Conservation (phyloP, 2,113 vertebrate genomes). For the Sapayoa aenigma region DNA sequence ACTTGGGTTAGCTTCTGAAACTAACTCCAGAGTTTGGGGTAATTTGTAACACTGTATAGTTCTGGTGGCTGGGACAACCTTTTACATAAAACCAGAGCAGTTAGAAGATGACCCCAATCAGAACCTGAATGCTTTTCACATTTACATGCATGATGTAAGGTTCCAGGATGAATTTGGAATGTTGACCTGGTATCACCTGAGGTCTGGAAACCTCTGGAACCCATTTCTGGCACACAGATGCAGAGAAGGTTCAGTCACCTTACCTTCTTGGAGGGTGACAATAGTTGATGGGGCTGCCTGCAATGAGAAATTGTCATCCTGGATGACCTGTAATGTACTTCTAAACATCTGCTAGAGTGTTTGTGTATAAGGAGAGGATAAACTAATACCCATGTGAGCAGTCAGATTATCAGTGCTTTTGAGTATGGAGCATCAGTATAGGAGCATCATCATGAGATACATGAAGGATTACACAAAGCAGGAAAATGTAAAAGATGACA, state of each 20-base stretch:
- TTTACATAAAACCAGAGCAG: not conserved
- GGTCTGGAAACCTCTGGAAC: not conserved
- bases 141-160: not conserved
- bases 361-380: not conserved
- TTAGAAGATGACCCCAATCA: not conserved
- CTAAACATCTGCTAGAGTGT: not conserved
- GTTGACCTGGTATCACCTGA: not conserved
- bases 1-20: not conserved
- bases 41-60: not conserved
- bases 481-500: not conserved
- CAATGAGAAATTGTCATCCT: not conserved
- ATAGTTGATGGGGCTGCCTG: not conserved
- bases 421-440: not conserved
- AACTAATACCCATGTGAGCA: not conserved
- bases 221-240: not conserved
- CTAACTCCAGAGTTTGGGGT: not conserved
- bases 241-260: not conserved
- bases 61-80: not conserved
- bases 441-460: not conserved
- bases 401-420: not conserved
- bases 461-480: not conserved
- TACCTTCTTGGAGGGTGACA: not conserved
- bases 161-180: not conserved
- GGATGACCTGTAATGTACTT: not conserved
- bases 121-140: not conserved